These are phyloP conservation scores for Eretmocerus hayati DNA, from an alignment of 2,888 invertebrate genomes.

Conservation along the genomic window DNA sequence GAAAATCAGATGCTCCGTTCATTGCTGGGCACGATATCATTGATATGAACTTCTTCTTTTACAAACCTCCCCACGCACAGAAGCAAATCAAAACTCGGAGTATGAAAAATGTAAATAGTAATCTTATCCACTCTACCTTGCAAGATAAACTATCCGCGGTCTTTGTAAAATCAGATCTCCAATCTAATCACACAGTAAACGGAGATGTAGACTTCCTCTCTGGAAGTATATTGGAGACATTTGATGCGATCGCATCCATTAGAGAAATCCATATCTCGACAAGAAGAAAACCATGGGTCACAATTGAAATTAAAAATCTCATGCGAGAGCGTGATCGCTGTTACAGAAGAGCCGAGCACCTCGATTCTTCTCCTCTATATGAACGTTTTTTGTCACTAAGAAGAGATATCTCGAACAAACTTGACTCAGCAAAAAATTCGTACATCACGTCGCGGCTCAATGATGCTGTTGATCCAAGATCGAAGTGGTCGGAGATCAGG, in stretches of 20 bases:
- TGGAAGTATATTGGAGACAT: too few species aligned
- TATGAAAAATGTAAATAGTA: too few species aligned
- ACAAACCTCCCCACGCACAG: too few species aligned
- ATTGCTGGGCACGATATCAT: too few species aligned
- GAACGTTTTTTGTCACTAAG: neutral
- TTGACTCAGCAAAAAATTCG: neutral
- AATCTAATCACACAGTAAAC: too few species aligned
- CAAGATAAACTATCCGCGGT: too few species aligned
- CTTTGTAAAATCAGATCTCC: too few species aligned
- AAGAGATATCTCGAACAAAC: neutral
- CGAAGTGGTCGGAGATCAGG: neutral
- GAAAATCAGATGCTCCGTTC: too few species aligned
- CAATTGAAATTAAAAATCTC: neutral
- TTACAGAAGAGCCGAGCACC: neutral
- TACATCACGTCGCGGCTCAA: neutral
- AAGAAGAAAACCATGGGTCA: neutral
- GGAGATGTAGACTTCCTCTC: too few species aligned
- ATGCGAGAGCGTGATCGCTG: neutral
- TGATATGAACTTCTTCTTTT: too few species aligned
- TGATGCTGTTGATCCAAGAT: neutral
- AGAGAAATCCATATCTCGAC: neutral
- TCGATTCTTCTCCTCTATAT: neutral
- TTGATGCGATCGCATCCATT: neutral
- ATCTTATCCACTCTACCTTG: too few species aligned
- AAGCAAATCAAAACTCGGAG: too few species aligned